A percentile compares a stretch with the other conserved stretches of the same genome.
Conservation (phyloP, 1,140 invertebrate genomes). For the Drosophila tristis region DNA sequence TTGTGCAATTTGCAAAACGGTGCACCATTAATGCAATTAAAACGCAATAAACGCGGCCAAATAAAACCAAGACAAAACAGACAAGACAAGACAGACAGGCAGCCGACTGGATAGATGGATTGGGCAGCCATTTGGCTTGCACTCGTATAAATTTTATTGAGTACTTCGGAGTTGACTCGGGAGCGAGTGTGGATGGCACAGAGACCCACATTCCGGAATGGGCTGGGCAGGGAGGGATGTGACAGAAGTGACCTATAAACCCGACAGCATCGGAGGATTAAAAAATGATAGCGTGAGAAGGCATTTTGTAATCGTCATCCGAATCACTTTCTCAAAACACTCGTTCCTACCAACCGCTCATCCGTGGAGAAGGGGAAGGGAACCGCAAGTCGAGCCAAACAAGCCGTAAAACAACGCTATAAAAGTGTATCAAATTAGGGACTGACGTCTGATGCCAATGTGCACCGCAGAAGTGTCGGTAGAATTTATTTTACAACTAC, state of each 20-base stretch:
- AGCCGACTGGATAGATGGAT: conserved; percentile 5
- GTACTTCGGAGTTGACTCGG: conserved; percentile 60
- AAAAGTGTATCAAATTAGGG: conserved; percentile 81
- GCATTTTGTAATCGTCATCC: conserved; percentile 76
- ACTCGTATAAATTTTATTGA: conserved; percentile 78
- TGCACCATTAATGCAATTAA: conserved; percentile 74
- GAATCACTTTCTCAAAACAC: conserved; percentile 60
- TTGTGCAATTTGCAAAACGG: conserved; percentile 60
- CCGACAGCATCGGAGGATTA: conserved; percentile 72
- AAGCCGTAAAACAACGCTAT: conserved; percentile 73
- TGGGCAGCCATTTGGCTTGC: conserved; percentile 31
- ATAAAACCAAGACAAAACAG: conserved; percentile 9
- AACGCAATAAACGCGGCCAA: conserved; percentile 60
- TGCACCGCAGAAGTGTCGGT: conserved; percentile 21
- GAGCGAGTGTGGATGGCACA: conserved; percentile 53
- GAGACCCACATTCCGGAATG: conserved; percentile 56
- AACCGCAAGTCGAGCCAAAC: conserved; percentile 68
- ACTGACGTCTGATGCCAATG: conserved; percentile 67
- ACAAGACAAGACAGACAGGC: not conserved
- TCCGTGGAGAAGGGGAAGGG: conserved; percentile 47
- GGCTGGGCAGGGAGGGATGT: not conserved
- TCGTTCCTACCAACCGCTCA: conserved; percentile 44
- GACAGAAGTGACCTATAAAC: conserved; percentile 47
- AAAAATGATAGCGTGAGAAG: conserved; percentile 83
- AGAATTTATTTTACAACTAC: conserved; percentile 22